Evolutionary conservation across 2,888 invertebrate genomes (phyloP).

Genomic region (Elgonia sp.): DNA sequence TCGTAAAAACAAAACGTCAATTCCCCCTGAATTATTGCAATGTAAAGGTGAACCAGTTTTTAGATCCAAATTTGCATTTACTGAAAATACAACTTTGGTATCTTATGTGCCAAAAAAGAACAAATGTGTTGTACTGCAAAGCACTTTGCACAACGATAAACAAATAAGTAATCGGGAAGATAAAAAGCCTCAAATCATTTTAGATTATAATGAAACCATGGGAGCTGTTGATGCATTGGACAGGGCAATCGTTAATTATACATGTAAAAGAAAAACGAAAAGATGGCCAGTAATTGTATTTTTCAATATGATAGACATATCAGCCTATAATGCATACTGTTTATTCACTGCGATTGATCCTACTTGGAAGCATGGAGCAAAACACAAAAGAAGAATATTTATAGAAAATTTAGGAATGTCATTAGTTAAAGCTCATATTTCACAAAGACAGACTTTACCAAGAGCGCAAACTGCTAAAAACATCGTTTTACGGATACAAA

Average conservation of each 20-base stretch:
- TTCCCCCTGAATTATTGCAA: too few species aligned
- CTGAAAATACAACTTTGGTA: too few species aligned
- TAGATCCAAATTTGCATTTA: too few species aligned
- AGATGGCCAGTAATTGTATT: slow-evolving; percentile 44
- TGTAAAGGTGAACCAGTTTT: too few species aligned
- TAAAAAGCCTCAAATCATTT: slow-evolving; percentile 34
- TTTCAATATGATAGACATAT: slow-evolving; percentile 28
- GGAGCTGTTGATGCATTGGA: slow-evolving; percentile 38
- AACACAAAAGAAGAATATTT: slow-evolving; percentile 33
- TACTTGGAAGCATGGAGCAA: slow-evolving; percentile 8
- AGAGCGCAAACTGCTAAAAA: slow-evolving; percentile 6
- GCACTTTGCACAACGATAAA: slow-evolving; percentile 14
- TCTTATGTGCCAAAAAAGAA: too few species aligned
- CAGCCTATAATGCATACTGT: slow-evolving; percentile 24
- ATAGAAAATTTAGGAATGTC: slow-evolving; percentile 15
- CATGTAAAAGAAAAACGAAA: slow-evolving; percentile 30
- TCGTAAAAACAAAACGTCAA: too few species aligned
- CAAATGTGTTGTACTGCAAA: too few species aligned
- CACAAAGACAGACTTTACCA: slow-evolving; percentile 4
- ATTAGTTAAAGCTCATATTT: slow-evolving; percentile 1
- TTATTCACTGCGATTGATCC: slow-evolving; percentile 26
- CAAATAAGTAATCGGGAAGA: slow-evolving; percentile 15
- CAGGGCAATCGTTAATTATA: slow-evolving; percentile 35
- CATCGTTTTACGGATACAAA: slow-evolving; percentile 9
- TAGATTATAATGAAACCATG: slow-evolving; percentile 22